Evolutionary conservation across 2,113 vertebrate genomes (phyloP).

Genomic region (Dromiciops gliroides): DNA sequence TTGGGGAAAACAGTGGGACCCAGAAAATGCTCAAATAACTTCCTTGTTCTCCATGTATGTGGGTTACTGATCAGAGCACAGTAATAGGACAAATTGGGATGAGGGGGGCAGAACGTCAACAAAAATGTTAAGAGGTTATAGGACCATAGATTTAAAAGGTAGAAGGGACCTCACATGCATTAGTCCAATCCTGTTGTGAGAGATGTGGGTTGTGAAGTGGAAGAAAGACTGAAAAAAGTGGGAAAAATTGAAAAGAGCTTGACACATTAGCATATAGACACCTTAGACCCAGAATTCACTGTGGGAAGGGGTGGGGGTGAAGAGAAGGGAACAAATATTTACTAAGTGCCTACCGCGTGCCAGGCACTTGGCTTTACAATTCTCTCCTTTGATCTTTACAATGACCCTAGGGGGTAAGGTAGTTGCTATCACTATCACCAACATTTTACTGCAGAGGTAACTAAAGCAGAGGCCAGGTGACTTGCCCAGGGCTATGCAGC

Average conservation of each 20-base stretch:
- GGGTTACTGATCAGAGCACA: background rate
- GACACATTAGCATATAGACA: background rate
- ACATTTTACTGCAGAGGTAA: background rate
- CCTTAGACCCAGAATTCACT: background rate
- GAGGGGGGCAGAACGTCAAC: background rate
- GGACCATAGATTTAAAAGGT: background rate
- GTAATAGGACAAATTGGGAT: no score
- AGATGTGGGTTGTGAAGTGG: background rate
- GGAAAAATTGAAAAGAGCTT: background rate
- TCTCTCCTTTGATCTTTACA: background rate
- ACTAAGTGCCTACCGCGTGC: background rate
- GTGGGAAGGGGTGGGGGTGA: background rate
- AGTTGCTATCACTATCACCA: background rate
- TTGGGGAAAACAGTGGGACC: background rate
- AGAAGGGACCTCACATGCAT: background rate
- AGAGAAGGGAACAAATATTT: background rate
- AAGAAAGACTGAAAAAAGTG: background rate
- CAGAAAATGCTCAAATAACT: background rate
- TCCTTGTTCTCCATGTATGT: background rate
- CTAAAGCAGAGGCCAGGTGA: background rate
- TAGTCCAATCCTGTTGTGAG: background rate
- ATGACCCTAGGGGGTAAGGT: background rate
- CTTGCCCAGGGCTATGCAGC: no score
- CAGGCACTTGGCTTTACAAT: background rate
- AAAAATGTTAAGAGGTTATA: background rate